These are phyloP conservation scores for Ariolimax columbianus DNA, from an alignment of 2,888 invertebrate species.

Conservation along the genomic window DNA sequence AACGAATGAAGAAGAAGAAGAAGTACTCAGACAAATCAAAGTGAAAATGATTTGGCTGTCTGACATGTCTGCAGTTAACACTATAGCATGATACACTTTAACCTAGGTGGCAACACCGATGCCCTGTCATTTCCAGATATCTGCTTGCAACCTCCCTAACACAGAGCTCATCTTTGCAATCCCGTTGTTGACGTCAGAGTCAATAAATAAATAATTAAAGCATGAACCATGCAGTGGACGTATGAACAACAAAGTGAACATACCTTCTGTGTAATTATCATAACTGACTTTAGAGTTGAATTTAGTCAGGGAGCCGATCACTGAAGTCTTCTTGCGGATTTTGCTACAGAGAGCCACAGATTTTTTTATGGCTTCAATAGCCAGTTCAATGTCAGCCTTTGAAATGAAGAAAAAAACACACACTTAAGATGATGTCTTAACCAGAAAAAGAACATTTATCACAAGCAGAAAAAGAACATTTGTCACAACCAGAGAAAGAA, in stretches of 20 bases:
- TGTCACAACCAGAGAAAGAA: too few species aligned
- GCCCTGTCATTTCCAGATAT: too few species aligned
- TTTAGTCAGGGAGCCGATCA: constrained; percentile 90
- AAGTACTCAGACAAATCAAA: too few species aligned
- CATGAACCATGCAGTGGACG: background rate
- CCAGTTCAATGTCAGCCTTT: constrained; percentile 85
- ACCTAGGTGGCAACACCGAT: too few species aligned
- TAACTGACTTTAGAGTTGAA: constrained; percentile 88
- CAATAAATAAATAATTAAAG: background rate
- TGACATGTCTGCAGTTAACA: too few species aligned
- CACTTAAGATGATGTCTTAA: too few species aligned
- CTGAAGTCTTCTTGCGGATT: constrained; percentile 80
- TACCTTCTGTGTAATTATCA: constrained; percentile 85
- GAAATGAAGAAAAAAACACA: background rate
- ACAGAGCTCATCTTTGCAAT: too few species aligned
- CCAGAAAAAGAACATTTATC: background rate
- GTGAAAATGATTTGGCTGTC: too few species aligned
- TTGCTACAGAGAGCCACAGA: constrained; percentile 89
- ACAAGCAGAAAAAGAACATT: background rate
- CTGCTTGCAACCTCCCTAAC: too few species aligned
- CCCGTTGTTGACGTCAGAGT: too few species aligned
- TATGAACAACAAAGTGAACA: constrained; percentile 38
- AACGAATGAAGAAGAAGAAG: too few species aligned
- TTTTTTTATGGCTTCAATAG: constrained; percentile 87
- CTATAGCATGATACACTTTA: too few species aligned